Percentiles rank a stretch among this genome's conserved stretches.
These are phyloP conservation scores for Bungarus multicinctus DNA, from an alignment of 2,113 vertebrate species.

Conservation along the genomic window DNA sequence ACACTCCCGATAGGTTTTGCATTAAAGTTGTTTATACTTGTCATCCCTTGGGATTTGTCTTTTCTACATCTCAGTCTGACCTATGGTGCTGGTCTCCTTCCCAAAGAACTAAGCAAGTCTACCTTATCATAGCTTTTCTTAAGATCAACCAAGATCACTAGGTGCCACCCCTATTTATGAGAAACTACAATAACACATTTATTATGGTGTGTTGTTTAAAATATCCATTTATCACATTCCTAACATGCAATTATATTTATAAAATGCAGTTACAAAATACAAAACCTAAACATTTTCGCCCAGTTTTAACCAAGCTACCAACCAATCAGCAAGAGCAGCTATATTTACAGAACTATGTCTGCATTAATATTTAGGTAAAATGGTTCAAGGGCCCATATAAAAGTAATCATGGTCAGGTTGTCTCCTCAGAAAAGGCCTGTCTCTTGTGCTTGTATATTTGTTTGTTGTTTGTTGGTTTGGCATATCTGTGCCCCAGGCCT, in stretches of 20 bases:
- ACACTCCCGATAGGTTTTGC: neutral
- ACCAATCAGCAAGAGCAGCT: neutral
- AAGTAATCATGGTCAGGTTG: neutral
- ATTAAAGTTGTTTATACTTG: neutral
- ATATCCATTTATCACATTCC: neutral
- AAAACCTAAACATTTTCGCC: neutral
- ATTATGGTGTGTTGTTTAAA: neutral
- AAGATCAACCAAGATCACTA: neutral
- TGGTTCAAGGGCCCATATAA: neutral
- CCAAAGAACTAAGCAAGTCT: neutral
- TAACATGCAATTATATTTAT: neutral
- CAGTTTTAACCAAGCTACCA: neutral
- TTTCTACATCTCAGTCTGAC: neutral
- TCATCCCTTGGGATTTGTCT: neutral
- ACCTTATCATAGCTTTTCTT: neutral
- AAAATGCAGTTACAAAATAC: neutral
- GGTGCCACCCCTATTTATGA: neutral
- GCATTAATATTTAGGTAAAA: neutral
- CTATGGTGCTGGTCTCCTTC: neutral
- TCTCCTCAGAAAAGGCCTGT: neutral
- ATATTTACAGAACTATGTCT: neutral
- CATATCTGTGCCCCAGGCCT: neutral
- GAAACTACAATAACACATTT: neutral
- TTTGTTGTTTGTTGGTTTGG: too few relatives aligned
- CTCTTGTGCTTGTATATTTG: neutral